A percentile compares a stretch with the other conserved stretches of the same genome.
Evolutionary conservation across 1,140 invertebrate genomes (phyloP).

Genomic region (Pantala flavescens): DNA sequence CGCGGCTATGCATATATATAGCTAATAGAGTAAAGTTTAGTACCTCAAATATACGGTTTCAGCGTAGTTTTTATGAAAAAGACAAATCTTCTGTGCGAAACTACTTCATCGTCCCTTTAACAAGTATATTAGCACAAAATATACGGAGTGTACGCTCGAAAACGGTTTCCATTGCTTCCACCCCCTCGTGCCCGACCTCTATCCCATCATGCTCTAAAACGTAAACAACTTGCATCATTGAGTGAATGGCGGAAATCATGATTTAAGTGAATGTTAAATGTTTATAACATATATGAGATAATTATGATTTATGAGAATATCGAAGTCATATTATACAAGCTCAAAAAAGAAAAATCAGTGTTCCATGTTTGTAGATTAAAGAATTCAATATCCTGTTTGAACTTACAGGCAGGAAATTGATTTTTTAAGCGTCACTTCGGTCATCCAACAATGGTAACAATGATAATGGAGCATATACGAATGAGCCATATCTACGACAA

Average conservation of each 20-base stretch:
- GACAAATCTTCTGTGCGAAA: background rate
- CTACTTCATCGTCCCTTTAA: background rate
- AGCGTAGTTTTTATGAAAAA: background rate
- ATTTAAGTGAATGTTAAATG: background rate
- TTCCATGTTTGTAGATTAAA: no score
- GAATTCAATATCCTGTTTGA: no score
- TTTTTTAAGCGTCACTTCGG: no score
- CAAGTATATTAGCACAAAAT: background rate
- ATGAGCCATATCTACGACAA: no score
- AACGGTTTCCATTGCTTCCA: background rate
- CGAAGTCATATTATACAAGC: no score
- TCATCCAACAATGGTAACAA: no score
- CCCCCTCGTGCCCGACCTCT: background rate
- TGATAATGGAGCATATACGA: no score
- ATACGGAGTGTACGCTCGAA: background rate
- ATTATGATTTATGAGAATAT: no score
- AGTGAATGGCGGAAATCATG: background rate
- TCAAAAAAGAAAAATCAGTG: no score
- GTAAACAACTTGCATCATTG: slow-evolving; percentile 2
- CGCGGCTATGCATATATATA: background rate
- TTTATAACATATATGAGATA: background rate
- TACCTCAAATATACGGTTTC: background rate
- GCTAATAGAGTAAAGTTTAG: background rate
- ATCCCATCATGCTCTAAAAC: background rate
- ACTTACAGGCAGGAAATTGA: no score